Conservation (phyloP, 2,113 vertebrate species). For the Sturnira hondurensis region DNA sequence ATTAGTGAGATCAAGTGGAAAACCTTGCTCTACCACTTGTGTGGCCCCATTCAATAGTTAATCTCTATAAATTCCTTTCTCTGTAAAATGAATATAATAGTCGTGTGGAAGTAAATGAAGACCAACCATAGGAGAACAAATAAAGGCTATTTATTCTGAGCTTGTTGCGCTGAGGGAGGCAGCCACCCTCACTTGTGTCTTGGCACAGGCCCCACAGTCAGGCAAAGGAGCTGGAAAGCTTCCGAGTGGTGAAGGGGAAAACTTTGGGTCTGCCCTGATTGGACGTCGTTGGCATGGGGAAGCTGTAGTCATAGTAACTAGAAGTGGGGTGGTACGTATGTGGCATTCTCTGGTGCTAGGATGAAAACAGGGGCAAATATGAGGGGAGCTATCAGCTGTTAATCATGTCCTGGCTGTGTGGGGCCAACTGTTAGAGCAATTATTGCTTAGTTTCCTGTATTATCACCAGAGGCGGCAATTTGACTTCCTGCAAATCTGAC, state of each 20-base stretch:
- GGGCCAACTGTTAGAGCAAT: not conserved
- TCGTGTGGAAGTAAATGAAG: not conserved
- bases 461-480: not conserved
- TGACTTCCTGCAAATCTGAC: not conserved
- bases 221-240: not conserved
- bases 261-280: not conserved
- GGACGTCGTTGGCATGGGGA: too few relatives aligned
- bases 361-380: not conserved
- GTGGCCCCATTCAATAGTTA: not conserved
- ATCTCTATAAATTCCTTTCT: not conserved
- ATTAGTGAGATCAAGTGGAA: not conserved
- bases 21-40: not conserved
- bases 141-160: not conserved
- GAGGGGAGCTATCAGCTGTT: not conserved
- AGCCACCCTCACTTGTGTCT: rapidly evolving
- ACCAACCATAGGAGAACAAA: not conserved
- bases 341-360: not conserved
- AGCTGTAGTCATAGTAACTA: not conserved
- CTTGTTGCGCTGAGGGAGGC: not conserved
- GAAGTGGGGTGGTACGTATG: not conserved
- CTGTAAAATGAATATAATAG: not conserved
- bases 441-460: not conserved
- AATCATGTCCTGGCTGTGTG: not conserved
- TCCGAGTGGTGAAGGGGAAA: not conserved
- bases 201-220: not conserved